phyloP scores from a whole-genome alignment of 1,140 invertebrate genomes.

The Lordiphosa mommai region DNA sequence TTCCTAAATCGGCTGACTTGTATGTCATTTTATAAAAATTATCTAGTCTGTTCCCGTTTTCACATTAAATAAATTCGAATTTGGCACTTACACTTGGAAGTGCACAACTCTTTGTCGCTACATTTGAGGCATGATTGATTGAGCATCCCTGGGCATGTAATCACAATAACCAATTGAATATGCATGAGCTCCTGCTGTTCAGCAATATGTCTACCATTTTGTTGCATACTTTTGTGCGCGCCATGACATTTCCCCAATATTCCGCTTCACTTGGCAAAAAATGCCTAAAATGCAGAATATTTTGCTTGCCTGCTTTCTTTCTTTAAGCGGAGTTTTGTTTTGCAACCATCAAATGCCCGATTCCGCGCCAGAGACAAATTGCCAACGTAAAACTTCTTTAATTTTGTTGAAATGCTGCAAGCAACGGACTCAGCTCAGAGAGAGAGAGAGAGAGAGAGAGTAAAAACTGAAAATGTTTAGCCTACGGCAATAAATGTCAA shows the following conservation, averaged over 20 bases:
- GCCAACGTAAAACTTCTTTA: conserved; percentile 69
- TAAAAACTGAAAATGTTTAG: conserved; percentile 54
- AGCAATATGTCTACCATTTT: conserved; percentile 37
- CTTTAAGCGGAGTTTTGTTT: neutral
- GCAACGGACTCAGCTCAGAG: conserved; percentile 31
- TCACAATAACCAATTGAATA: conserved; percentile 34
- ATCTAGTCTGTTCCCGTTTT: no score
- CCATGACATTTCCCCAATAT: conserved; percentile 15
- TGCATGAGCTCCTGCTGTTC: conserved; percentile 34
- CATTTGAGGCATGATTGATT: conserved; percentile 18
- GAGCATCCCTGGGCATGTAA: conserved; percentile 18
- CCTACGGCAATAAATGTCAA: conserved; percentile 71
- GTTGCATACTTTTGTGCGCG: conserved; percentile 14
- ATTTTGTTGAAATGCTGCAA: conserved; percentile 59
- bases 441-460: no score
- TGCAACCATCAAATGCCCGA: conserved; percentile 23
- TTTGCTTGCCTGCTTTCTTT: conserved; percentile 13
- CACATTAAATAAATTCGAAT: no score
- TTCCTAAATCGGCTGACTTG: no score
- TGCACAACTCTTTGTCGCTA: neutral
- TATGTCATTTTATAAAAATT: no score
- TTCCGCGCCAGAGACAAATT: conserved; percentile 43
- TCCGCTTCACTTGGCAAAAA: conserved; percentile 45
- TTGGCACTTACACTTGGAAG: no score
- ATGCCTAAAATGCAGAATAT: conserved; percentile 32